Conservation (phyloP, 2,113 vertebrate species). For the Dipodomys spectabilis region DNA sequence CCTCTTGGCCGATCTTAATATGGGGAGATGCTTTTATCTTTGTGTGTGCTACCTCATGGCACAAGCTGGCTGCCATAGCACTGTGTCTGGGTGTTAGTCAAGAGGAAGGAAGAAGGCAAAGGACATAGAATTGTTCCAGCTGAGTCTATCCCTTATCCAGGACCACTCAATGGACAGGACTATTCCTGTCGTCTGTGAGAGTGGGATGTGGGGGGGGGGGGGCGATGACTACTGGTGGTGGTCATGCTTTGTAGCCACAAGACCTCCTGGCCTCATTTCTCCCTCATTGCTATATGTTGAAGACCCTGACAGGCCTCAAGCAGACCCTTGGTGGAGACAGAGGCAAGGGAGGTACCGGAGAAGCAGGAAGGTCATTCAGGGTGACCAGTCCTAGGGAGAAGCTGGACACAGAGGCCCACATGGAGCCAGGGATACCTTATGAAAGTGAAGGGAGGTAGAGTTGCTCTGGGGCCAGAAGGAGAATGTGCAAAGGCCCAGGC, state of each 20-base stretch:
- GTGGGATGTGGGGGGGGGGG: background rate
- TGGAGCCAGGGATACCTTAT: background rate
- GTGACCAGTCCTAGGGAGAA: background rate
- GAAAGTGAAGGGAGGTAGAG: background rate
- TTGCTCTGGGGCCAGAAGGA: background rate
- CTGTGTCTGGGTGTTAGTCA: background rate
- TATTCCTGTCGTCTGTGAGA: background rate
- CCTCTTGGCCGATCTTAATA: background rate
- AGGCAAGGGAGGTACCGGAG: background rate
- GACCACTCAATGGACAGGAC: background rate
- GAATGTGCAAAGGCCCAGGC: background rate
- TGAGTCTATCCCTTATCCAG: background rate
- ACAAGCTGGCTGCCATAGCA: background rate
- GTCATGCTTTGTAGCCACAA: background rate
- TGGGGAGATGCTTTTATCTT: too few species aligned
- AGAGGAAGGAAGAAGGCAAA: background rate
- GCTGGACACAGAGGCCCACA: background rate
- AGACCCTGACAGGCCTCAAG: background rate
- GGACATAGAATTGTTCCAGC: background rate
- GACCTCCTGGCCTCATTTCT: fast-evolving
- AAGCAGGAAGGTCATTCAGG: fast-evolving
- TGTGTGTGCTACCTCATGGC: background rate
- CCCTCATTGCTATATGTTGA: fast-evolving
- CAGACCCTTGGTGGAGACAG: background rate
- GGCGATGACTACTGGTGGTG: background rate